These are phyloP conservation scores for Sebastes ruberrimus DNA, from an alignment of 2,797 vertebrate genomes.

Conservation along the genomic window DNA sequence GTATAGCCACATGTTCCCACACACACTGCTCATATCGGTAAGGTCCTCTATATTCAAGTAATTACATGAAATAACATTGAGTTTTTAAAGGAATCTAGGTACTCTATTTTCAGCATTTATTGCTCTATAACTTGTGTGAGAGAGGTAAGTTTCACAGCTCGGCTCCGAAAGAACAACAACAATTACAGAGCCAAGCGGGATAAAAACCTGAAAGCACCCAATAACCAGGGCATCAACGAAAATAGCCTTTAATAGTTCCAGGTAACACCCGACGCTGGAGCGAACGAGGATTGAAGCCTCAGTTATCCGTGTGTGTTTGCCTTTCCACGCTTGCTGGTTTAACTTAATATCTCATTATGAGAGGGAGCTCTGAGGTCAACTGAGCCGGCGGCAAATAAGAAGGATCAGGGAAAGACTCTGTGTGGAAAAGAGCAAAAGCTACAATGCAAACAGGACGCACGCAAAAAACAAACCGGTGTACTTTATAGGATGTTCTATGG, in stretches of 20 bases:
- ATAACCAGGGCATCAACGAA: slow-evolving; percentile 53
- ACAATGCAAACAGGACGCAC: slow-evolving; percentile 1
- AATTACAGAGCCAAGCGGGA: slow-evolving; percentile 43
- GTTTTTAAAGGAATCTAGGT: slow-evolving; percentile 35
- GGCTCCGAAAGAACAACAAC: slow-evolving; percentile 50
- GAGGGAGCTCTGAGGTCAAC: slow-evolving; percentile 17
- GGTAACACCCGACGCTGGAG: slow-evolving; percentile 24
- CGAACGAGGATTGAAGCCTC: not conserved
- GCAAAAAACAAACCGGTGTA: slow-evolving; percentile 12
- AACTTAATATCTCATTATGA: slow-evolving; percentile 43
- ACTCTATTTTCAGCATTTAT: slow-evolving; percentile 47
- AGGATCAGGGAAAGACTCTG: slow-evolving; percentile 5
- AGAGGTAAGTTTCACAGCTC: slow-evolving; percentile 27
- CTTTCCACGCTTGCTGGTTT: slow-evolving; percentile 37
- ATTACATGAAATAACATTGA: slow-evolving; percentile 35
- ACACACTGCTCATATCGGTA: not conserved
- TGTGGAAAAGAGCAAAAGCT: not conserved
- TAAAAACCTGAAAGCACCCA: slow-evolving; percentile 54
- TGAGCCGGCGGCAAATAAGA: slow-evolving; percentile 9
- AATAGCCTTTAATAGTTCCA: slow-evolving; percentile 59
- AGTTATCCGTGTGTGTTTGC: slow-evolving; percentile 37
- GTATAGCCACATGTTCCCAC: not conserved
- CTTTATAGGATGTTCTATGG: slow-evolving; percentile 25
- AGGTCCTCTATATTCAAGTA: slow-evolving; percentile 14
- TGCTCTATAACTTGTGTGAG: slow-evolving; percentile 28